Conservation (phyloP, 2,888 invertebrate genomes). For the Lasioglossum malachurum region DNA sequence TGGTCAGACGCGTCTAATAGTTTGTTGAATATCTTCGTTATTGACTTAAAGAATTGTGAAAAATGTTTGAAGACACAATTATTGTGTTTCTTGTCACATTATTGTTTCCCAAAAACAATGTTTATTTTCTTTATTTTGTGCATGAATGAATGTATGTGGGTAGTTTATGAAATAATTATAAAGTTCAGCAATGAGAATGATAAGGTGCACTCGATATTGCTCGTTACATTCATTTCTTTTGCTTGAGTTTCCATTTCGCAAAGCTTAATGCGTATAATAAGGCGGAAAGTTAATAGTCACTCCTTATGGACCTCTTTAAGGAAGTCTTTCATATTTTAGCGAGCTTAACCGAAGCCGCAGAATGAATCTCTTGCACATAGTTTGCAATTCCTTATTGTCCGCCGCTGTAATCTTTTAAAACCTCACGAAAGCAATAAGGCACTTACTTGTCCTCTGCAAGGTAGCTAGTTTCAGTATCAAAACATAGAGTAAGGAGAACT, state of each 20-base stretch:
- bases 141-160: neutral
- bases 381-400: slow-evolving; percentile 16
- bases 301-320: neutral
- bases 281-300: slow-evolving; percentile 3
- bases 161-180: neutral
- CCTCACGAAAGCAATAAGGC: neutral
- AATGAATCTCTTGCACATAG: slow-evolving; percentile 5
- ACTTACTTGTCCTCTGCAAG: neutral
- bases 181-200: neutral
- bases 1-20: no score
- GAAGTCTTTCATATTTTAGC: slow-evolving; percentile 1
- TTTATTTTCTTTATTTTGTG: no score
- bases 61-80: no score
- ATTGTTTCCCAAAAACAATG: no score
- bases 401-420: slow-evolving; percentile 20
- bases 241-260: neutral
- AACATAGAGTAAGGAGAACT: neutral
- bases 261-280: neutral
- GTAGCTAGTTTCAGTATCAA: neutral
- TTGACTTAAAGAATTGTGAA: no score
- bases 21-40: no score
- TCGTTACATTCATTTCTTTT: neutral
- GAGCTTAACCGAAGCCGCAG: slow-evolving; percentile 1
- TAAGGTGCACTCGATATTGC: neutral
- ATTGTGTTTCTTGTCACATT: no score